Evolutionary conservation across 2,888 invertebrate genomes (phyloP), one percentile per base, ranked within the genome.

Genomic region (Zygothrica quintamaculata): DNA sequence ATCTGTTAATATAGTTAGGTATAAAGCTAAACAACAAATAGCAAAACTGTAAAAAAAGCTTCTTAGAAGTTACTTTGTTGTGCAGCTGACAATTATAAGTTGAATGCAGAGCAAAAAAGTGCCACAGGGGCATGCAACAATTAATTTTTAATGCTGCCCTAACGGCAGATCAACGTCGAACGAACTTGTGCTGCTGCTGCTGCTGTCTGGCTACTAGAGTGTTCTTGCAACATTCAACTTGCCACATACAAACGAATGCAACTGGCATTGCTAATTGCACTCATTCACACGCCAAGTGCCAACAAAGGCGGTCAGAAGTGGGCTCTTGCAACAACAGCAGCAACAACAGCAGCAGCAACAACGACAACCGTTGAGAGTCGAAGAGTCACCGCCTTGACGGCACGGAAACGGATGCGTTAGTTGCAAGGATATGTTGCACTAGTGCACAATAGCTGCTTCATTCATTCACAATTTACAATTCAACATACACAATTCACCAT

Each of bases 341-440:
- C 42, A 37, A 31, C 33, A 43, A 13, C 25, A 34, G 11, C 48
- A 61, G 44, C 43, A 42, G 29, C 56, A 48, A 6, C 60, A 50
- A 56, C 25, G 56, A 31, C 47, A 56, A 44, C 7, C 34, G 48
- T 47, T 47, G 12, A 15, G 13, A 44, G 39, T 39, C 52, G 55
- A 61, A 66, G 65, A 61, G 59, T 13, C 60, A 50, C 55, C 80
- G 77, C 80, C 79, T 79, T 79, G 77, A 69, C 70, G 67, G 64
- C 66, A 62, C 86, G 84, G 82, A 84, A 86, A 78, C 84, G 82
- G 86, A 84, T 84, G 78, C 82, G 82, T 76, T 84, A 85, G 86
- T 85, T 82, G 84, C 86, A 85, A 74, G 84, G 84, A 85, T 84
- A 80, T 84, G 80, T 84, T 80, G 78, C 76, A 79, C 62, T 67